A percentile compares a stretch with the other conserved stretches of the same genome.
Evolutionary conservation across 2,888 invertebrate species (phyloP).

Genomic region (Falcaria lacertinaria): DNA sequence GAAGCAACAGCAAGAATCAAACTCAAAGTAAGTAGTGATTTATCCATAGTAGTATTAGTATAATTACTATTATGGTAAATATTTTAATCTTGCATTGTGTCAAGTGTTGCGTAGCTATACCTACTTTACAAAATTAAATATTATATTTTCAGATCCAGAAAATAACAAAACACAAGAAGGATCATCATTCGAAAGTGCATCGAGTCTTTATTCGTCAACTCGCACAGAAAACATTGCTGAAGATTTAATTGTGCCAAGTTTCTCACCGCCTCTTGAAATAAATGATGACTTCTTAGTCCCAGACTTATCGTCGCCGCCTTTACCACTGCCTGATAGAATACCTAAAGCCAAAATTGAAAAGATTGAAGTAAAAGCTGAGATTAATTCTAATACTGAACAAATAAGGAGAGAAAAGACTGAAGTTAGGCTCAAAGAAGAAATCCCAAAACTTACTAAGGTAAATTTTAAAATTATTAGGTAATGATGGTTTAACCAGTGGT

Average conservation of each 20-base stretch:
- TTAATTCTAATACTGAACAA: constrained; percentile 50
- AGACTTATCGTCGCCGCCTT: constrained; percentile 66
- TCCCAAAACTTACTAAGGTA: constrained; percentile 44
- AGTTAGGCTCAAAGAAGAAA: constrained; percentile 59
- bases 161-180: constrained; percentile 84
- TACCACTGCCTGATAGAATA: constrained; percentile 62
- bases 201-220: constrained; percentile 88
- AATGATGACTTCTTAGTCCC: constrained; percentile 71
- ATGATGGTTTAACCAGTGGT: too few relatives aligned
- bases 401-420: constrained; percentile 75
- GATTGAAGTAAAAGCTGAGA: constrained; percentile 66
- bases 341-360: constrained; percentile 55
- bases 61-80: too few relatives aligned
- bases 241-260: constrained; percentile 81
- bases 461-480: too few relatives aligned
- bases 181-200: constrained; percentile 93
- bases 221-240: constrained; percentile 84
- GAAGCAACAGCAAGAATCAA: constrained; percentile 73
- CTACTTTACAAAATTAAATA: background rate
- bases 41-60: too few relatives aligned
- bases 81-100: too few relatives aligned
- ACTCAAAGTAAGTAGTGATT: constrained; percentile 58
- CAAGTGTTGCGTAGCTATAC: too few relatives aligned
- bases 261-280: constrained; percentile 79
- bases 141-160: constrained; percentile 68